These are phyloP conservation scores for Acrocephalus arundinaceus DNA, from an alignment of 2,113 vertebrate species.

Conservation along the genomic window DNA sequence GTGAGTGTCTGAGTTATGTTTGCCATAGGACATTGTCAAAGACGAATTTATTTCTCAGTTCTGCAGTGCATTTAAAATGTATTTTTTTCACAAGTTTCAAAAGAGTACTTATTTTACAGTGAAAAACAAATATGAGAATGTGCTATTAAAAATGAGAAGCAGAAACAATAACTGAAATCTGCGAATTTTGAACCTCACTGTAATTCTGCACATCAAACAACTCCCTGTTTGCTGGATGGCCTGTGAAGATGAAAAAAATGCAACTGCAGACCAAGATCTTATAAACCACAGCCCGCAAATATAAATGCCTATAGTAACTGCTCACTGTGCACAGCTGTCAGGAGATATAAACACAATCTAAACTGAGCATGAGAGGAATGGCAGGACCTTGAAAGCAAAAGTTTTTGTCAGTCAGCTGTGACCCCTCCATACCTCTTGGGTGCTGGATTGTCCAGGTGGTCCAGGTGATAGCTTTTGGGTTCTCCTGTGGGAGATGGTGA, in stretches of 20 bases:
- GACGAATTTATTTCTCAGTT: background rate
- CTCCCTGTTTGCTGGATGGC: background rate
- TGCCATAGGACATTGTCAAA: background rate
- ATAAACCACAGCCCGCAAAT: background rate
- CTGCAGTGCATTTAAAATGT: background rate
- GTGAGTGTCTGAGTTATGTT: background rate
- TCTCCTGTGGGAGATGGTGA: background rate
- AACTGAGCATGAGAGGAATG: background rate
- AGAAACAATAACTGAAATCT: background rate
- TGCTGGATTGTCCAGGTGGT: background rate
- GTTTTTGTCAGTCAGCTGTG: background rate
- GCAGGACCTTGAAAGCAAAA: background rate
- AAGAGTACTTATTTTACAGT: background rate
- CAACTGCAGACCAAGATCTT: background rate
- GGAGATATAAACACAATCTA: background rate
- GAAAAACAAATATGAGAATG: background rate
- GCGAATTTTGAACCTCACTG: background rate
- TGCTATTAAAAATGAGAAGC: background rate
- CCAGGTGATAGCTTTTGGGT: background rate
- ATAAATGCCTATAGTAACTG: background rate
- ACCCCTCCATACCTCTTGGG: background rate
- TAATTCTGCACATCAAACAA: background rate
- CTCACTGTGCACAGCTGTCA: background rate
- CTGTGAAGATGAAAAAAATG: background rate
- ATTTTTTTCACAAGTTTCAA: background rate